These are phyloP conservation scores for Eretmocerus hayati DNA, from an alignment of 2,888 invertebrate species.

Conservation along the genomic window DNA sequence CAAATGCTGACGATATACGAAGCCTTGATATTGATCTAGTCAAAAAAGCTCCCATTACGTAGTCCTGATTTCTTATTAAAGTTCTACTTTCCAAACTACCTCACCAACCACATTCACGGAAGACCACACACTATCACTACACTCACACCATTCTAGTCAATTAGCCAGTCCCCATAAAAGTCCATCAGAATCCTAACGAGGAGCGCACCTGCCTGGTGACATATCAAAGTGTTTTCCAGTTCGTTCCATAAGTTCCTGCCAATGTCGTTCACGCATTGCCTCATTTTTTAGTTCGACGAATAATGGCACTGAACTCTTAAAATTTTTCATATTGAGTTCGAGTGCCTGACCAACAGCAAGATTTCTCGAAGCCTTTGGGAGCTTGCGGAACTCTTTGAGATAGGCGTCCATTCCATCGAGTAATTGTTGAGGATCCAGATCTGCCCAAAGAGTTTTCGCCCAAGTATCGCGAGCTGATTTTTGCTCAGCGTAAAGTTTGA, in stretches of 20 bases:
- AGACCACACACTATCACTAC: too few species aligned
- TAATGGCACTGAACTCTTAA: slow-evolving; percentile 77
- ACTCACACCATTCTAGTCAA: too few species aligned
- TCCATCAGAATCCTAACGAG: too few species aligned
- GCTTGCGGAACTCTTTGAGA: slow-evolving; percentile 68
- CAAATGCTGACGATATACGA: too few species aligned
- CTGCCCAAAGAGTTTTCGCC: slow-evolving; percentile 82
- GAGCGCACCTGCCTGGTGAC: slow-evolving; percentile 61
- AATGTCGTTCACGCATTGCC: slow-evolving; percentile 82
- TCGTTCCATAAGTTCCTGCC: slow-evolving; percentile 81
- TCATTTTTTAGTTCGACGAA: slow-evolving; percentile 89
- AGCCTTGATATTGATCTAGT: too few species aligned
- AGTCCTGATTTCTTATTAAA: too few species aligned
- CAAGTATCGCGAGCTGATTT: slow-evolving; percentile 70
- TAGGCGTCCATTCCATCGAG: slow-evolving; percentile 81
- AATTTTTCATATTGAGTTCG: slow-evolving; percentile 80
- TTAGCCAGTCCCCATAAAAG: too few species aligned
- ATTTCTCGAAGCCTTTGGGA: slow-evolving; percentile 58
- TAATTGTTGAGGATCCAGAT: slow-evolving; percentile 76
- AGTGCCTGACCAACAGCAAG: slow-evolving; percentile 59
- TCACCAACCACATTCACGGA: too few species aligned
- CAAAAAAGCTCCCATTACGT: too few species aligned
- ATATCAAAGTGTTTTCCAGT: slow-evolving; percentile 79
- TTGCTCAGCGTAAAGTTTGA: slow-evolving; percentile 71
- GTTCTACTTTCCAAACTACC: too few species aligned